These are phyloP conservation scores for Antitype chi DNA, from an alignment of 2,888 invertebrate genomes.

Conservation along the genomic window DNA sequence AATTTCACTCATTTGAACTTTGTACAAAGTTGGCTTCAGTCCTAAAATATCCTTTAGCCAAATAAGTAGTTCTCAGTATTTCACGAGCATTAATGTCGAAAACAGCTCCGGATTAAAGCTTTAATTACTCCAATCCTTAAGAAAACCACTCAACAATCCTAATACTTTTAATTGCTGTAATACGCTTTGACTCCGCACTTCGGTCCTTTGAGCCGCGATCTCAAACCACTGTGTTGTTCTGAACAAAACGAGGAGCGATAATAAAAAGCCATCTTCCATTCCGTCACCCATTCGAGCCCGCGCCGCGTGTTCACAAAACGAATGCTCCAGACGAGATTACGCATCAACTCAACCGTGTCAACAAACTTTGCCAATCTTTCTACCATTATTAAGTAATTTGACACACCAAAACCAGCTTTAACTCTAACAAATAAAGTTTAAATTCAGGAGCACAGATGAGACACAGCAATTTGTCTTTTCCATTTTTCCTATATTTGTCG, in stretches of 20 bases:
- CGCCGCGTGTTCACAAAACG: conserved; percentile 69
- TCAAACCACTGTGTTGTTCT: conserved; percentile 46
- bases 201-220: conserved; percentile 49
- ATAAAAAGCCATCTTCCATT: conserved; percentile 68
- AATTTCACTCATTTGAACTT: conserved; percentile 7
- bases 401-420: conserved; percentile 52
- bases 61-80: conserved; percentile 40
- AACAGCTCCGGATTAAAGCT: conserved; percentile 43
- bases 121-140: conserved; percentile 54
- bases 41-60: conserved; percentile 9
- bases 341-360: conserved; percentile 75
- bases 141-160: conserved; percentile 44
- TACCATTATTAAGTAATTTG: conserved; percentile 73
- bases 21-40: conserved; percentile 22
- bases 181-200: conserved; percentile 55
- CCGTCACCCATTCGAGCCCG: conserved; percentile 63
- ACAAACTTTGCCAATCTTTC: conserved; percentile 80
- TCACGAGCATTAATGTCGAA: conserved; percentile 33
- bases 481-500: conserved; percentile 75
- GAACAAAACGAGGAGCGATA: conserved; percentile 61
- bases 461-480: conserved; percentile 70
- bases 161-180: conserved; percentile 65
- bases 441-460: conserved; percentile 22
- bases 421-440: conserved; percentile 35
- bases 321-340: conserved; percentile 79